Evolutionary conservation across 1,140 invertebrate genomes (phyloP).

Genomic region (Megalonaias nervosa): DNA sequence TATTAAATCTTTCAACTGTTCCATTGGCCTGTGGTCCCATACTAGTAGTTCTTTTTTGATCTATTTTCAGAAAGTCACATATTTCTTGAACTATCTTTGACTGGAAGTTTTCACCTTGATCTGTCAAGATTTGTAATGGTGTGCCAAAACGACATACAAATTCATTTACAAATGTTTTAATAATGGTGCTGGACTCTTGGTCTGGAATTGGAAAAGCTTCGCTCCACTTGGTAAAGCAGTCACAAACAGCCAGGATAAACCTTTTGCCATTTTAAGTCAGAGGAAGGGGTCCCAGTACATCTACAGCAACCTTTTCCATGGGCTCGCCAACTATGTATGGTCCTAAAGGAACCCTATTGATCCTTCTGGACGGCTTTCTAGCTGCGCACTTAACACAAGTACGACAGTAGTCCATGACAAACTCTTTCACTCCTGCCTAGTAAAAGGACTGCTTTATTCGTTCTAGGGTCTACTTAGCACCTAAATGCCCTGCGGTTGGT

Average conservation of each 20-base stretch:
- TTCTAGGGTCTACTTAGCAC: conserved; percentile 4
- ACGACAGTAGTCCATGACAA: conserved; percentile 21
- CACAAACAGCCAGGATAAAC: conserved; percentile 2
- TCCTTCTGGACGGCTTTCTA: background rate
- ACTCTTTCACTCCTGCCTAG: background rate
- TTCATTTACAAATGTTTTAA: conserved; percentile 3
- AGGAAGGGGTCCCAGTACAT: conserved; percentile 8
- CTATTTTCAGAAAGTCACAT: background rate
- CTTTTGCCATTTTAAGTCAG: background rate
- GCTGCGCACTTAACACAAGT: conserved; percentile 9
- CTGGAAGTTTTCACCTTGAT: too few species aligned
- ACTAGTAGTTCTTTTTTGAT: background rate
- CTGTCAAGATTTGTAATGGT: conserved; percentile 13
- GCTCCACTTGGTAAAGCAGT: too few species aligned
- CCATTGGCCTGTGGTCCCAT: conserved; percentile 12
- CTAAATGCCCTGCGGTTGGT: too few species aligned
- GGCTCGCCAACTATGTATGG: conserved; percentile 11
- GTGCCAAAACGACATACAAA: too few species aligned
- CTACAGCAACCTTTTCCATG: conserved; percentile 15
- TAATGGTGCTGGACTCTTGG: background rate
- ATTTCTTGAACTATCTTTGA: conserved; percentile 10
- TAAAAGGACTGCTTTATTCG: conserved; percentile 4
- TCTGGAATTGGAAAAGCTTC: conserved; percentile 12
- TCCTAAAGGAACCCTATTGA: conserved; percentile 9
- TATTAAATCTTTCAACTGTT: background rate